Evolutionary conservation across 1,140 invertebrate genomes (phyloP), one percentile per base, ranked within the genome.

Genomic region (Parapsyche elsis): DNA sequence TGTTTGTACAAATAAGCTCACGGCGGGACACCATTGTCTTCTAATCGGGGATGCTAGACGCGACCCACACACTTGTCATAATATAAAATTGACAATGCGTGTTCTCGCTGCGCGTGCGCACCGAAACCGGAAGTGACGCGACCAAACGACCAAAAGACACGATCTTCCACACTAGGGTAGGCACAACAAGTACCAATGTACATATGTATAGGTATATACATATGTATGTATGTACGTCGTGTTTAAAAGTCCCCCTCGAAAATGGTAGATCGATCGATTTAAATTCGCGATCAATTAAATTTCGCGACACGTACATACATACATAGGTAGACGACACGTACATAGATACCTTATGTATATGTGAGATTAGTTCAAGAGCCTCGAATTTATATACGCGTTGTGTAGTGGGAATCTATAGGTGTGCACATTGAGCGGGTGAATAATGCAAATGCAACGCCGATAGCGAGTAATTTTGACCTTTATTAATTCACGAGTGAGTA

Each of bases 401-500:
- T 38, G 7, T 38, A 38, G 45, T 12, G 12, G 12, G 45, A 53
- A 14, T 53, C 2, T 53, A 12, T 14, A 53, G 49, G 49, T 16
- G 49, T 4, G 10, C 16, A 14, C 2, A 16, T n/a, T 10, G 16
- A 14, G 16, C 10, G 49, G 49, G 16, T 53, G 49, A 53, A 53
- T 53, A 53, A 53, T 53, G 49, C 16, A 53, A 53, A 14, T 14
- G 16, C 49, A 38, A 38, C 30, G 30, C 30, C 30, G 30, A 38
- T 38, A 38, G 49, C 16, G 49, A 53, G 16, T 53, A 53, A 14
- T 14, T 53, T 53, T 53, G 49, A 53, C 49, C 49, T 53, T 53
- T 53, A 53, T 53, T 53, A 53, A 53, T 53, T 53, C 49, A 53
- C 49, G 10, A 53, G 49, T 53, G 49, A 53, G 12, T 53, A 53